These are phyloP conservation scores for Tanypteryx hageni DNA, from an alignment of 2,888 invertebrate species.

Conservation along the genomic window DNA sequence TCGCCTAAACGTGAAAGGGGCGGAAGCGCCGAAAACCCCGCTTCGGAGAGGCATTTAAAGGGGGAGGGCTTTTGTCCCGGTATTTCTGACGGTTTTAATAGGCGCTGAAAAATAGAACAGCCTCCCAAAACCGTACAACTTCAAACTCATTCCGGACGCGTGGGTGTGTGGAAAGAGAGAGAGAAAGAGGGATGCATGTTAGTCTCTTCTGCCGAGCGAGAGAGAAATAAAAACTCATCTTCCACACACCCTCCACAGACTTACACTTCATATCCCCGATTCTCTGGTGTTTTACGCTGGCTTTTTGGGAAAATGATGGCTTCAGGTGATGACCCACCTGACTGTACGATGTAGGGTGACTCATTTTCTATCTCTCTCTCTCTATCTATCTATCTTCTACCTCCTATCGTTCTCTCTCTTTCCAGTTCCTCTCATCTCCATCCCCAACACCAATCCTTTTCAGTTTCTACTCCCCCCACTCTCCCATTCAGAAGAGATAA, in stretches of 20 bases:
- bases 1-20: neutral
- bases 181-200: neutral
- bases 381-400: too few relatives aligned
- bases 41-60: neutral
- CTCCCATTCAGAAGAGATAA: neutral
- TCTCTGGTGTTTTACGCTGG: neutral
- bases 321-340: neutral
- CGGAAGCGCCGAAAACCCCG: neutral
- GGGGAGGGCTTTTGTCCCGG: conserved; percentile 7
- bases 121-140: neutral
- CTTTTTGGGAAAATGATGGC: neutral
- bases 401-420: too few relatives aligned
- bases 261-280: neutral
- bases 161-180: neutral
- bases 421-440: neutral
- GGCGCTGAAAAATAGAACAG: conserved; percentile 36
- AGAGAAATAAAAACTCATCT: neutral
- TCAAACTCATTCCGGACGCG: neutral
- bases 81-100: neutral
- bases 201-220: neutral
- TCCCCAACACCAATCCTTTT: neutral
- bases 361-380: neutral
- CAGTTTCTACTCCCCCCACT: neutral
- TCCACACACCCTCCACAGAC: neutral
- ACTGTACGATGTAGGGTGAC: neutral